Conservation (phyloP, 2,113 vertebrate genomes). For the Ascaphus truei region DNA sequence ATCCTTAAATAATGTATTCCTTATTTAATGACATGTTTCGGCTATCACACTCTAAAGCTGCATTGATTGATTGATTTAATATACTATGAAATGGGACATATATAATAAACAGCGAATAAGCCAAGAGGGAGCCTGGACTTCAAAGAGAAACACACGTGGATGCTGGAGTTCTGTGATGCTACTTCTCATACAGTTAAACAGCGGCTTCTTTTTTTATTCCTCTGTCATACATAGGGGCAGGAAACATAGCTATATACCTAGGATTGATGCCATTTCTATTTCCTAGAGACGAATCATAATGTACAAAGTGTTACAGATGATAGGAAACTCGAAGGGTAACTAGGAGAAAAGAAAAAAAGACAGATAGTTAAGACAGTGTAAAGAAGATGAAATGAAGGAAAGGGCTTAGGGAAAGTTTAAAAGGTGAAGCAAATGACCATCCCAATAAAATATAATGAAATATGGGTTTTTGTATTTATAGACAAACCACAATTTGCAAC, state of each 20-base stretch:
- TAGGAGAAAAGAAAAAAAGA: conserved; percentile 64
- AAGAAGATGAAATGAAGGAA: conserved; percentile 34
- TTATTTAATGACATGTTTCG: no score
- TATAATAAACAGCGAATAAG: neutral
- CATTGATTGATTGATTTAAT: no score
- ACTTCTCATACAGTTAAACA: no score
- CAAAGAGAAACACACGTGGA: neutral
- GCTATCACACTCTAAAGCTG: no score
- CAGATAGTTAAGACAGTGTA: conserved; percentile 56
- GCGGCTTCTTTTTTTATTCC: no score
- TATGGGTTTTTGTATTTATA: no score
- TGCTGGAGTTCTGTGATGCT: no score
- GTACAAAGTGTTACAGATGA: conserved; percentile 55
- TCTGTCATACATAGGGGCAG: conserved; percentile 47
- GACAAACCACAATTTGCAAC: no score
- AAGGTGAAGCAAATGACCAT: no score
- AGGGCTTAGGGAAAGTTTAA: neutral
- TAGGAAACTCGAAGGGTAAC: conserved; percentile 66
- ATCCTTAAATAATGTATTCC: no score
- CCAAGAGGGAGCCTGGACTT: neutral
- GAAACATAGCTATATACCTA: conserved; percentile 60
- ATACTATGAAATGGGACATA: no score
- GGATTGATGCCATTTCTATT: conserved; percentile 52
- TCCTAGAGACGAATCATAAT: conserved; percentile 57
- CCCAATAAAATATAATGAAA: no score